Percentiles rank a stretch among this genome's conserved stretches.
Evolutionary conservation across 2,113 vertebrate genomes (phyloP).

Genomic region (Procavia capensis): DNA sequence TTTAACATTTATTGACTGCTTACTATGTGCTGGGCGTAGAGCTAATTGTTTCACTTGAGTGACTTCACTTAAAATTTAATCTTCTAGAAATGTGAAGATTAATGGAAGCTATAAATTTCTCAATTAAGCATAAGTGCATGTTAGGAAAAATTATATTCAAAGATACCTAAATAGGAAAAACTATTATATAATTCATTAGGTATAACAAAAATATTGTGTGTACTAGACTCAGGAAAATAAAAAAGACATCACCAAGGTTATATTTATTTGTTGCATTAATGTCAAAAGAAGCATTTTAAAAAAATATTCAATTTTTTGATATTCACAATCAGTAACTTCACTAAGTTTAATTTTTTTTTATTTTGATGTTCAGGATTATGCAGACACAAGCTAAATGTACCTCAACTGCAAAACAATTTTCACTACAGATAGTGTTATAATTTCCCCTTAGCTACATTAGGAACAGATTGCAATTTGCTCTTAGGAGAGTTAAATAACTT

Average conservation of each 20-base stretch:
- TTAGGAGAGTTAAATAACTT: constrained; percentile 46
- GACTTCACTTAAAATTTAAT: constrained; percentile 43
- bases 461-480: constrained; percentile 45
- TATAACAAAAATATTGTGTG: constrained; percentile 42
- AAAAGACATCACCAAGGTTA: neutral
- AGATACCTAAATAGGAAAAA: constrained; percentile 51
- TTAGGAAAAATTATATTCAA: constrained; percentile 29
- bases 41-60: constrained; percentile 4
- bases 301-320: neutral
- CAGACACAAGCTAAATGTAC: constrained; percentile 44
- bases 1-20: neutral
- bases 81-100: constrained; percentile 20
- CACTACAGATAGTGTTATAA: neutral
- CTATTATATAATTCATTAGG: neutral
- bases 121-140: constrained; percentile 7
- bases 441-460: constrained; percentile 54
- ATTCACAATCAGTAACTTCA: constrained; percentile 42
- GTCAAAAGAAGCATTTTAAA: neutral
- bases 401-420: constrained; percentile 54
- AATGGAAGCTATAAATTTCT: neutral
- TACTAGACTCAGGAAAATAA: neutral
- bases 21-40: neutral
- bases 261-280: constrained; percentile 45
- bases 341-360: constrained; percentile 36
- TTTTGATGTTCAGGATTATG: neutral